Conservation (phyloP, 1,140 invertebrate species). For the Drosophila nigrodunni region DNA sequence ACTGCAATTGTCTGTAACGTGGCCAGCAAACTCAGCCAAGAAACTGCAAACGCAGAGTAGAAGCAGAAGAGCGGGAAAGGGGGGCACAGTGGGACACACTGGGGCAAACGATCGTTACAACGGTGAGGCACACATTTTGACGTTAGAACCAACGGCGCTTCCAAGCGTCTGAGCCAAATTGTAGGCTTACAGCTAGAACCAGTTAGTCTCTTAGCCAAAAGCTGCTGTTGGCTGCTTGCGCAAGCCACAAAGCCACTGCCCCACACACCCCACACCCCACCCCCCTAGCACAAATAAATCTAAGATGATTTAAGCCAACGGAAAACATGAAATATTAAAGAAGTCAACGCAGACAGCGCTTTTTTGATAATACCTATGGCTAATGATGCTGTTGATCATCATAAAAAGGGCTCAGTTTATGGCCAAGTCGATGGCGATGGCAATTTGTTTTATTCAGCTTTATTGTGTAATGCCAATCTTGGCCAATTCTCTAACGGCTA, state of each 20-base stretch:
- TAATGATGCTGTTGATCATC: slow-evolving; percentile 42
- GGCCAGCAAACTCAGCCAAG: slow-evolving; percentile 28
- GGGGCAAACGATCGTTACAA: slow-evolving; percentile 54
- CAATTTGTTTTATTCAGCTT: slow-evolving; percentile 7
- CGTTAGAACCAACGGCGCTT: slow-evolving; percentile 79
- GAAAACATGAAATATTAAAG: slow-evolving; percentile 80
- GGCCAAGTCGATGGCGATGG: slow-evolving; percentile 9
- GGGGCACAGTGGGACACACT: neutral
- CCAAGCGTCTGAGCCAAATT: slow-evolving; percentile 66
- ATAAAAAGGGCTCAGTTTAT: slow-evolving; percentile 27
- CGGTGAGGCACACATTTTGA: slow-evolving; percentile 80
- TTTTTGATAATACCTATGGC: slow-evolving; percentile 37
- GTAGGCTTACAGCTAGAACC: slow-evolving; percentile 71
- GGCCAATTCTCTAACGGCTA: slow-evolving; percentile 34
- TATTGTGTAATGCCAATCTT: slow-evolving; percentile 28
- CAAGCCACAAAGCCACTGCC: slow-evolving; percentile 31
- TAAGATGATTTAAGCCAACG: slow-evolving; percentile 79
- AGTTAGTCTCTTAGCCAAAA: slow-evolving; percentile 57
- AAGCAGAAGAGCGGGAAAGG: neutral
- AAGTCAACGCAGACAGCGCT: slow-evolving; percentile 18
- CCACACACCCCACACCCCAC: neutral
- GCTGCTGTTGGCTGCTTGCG: slow-evolving; percentile 53
- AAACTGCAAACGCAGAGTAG: slow-evolving; percentile 18
- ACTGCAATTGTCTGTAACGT: slow-evolving; percentile 58
- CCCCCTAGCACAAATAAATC: slow-evolving; percentile 66